Conservation (phyloP, 2,888 invertebrate genomes). For the Brachylomia viminalis region DNA sequence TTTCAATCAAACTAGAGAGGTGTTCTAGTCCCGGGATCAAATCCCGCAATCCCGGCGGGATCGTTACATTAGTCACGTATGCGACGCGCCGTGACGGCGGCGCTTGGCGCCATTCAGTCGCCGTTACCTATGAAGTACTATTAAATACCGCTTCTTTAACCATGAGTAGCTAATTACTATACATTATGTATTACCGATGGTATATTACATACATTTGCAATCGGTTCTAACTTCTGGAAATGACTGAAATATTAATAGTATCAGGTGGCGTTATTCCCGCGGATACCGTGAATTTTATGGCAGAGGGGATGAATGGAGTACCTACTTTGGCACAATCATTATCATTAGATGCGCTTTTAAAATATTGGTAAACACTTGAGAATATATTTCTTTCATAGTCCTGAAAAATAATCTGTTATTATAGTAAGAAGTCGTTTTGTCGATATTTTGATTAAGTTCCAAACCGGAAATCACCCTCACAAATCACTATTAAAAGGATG, state of each 20-base stretch:
- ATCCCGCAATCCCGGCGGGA: slow-evolving; percentile 69
- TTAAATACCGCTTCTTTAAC: slow-evolving; percentile 69
- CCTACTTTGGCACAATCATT: not conserved
- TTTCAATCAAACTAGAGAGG: slow-evolving; percentile 35
- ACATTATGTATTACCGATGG: slow-evolving; percentile 52
- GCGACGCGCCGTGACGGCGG: slow-evolving; percentile 74
- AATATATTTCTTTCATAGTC: no score
- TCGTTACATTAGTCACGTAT: slow-evolving; percentile 77
- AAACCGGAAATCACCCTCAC: no score
- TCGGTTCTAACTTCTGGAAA: slow-evolving; percentile 29
- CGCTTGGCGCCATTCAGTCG: slow-evolving; percentile 72
- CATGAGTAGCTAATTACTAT: slow-evolving; percentile 72
- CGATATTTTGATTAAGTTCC: no score
- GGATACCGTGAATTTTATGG: slow-evolving; percentile 1
- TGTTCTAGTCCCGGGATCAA: slow-evolving; percentile 47
- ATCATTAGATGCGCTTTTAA: not conserved
- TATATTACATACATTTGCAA: slow-evolving; percentile 30
- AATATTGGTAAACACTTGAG: not conserved
- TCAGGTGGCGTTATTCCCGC: slow-evolving; percentile 39
- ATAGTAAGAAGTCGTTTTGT: not conserved
- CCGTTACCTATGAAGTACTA: slow-evolving; percentile 69
- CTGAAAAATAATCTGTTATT: not conserved
- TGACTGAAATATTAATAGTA: slow-evolving; percentile 25
- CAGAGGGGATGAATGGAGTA: not conserved
- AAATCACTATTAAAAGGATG: not conserved